Conservation (phyloP, 2,797 vertebrate species). For the Delichon dasypus region DNA sequence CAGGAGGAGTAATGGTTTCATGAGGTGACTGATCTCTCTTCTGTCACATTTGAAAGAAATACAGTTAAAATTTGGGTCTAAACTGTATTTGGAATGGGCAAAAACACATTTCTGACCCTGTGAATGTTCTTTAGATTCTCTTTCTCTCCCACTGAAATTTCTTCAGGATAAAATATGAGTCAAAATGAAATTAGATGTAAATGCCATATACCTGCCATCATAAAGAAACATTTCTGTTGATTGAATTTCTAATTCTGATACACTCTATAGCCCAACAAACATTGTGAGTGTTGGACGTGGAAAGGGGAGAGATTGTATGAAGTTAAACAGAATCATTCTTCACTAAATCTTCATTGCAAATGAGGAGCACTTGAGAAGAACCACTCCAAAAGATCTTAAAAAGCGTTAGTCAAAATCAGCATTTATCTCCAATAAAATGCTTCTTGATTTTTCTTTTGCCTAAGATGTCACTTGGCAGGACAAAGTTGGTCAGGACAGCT, state of each 20-base stretch:
- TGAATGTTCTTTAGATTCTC: neutral
- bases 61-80: neutral
- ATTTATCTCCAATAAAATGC: neutral
- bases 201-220: neutral
- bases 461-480: neutral
- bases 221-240: neutral
- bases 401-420: neutral
- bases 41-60: neutral
- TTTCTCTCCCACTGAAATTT: neutral
- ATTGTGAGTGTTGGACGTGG: neutral
- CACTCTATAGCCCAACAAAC: neutral
- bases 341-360: neutral
- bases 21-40: neutral
- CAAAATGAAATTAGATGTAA: neutral
- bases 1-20: neutral
- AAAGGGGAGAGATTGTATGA: neutral
- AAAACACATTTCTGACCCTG: neutral
- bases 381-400: neutral
- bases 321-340: neutral
- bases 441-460: neutral
- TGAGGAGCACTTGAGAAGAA: neutral
- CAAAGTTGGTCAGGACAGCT: neutral
- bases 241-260: neutral
- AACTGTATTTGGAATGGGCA: neutral
- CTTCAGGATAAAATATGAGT: neutral